Percentiles rank a stretch among this genome's conserved stretches.
phyloP scores from a whole-genome alignment of 2,888 invertebrate species.

The Cylindroiulus punctatus region DNA sequence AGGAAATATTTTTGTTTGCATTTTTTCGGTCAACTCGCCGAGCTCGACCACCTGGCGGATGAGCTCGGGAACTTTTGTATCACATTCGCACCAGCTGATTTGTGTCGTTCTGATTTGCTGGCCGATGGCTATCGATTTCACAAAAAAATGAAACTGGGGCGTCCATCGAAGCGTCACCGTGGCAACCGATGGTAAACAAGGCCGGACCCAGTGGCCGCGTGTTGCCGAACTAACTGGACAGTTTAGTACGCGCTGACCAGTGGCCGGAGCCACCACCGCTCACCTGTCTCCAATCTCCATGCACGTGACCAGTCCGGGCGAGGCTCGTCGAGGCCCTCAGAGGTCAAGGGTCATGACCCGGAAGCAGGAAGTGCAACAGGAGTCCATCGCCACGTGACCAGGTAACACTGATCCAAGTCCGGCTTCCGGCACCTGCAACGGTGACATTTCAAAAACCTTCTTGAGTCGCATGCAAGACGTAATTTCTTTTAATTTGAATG shows the following conservation, averaged over 20 bases:
- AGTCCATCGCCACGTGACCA: background rate
- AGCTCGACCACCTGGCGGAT: background rate
- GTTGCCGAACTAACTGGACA: background rate
- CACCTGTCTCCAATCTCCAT: slow-evolving; percentile 10
- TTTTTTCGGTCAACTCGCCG: too few relatives aligned
- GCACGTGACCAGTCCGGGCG: slow-evolving; percentile 13
- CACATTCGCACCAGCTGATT: too few relatives aligned
- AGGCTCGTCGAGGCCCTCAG: background rate
- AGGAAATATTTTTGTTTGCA: too few relatives aligned
- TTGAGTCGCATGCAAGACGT: too few relatives aligned
- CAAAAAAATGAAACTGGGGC: background rate
- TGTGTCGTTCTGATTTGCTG: background rate
- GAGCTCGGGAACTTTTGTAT: background rate
- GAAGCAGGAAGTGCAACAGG: too few relatives aligned
- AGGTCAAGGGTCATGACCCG: background rate
- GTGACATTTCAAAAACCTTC: too few relatives aligned
- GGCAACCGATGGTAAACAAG: background rate
- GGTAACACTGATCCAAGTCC: background rate
- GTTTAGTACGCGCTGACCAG: background rate
- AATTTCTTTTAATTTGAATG: too few relatives aligned
- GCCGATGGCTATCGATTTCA: slow-evolving; percentile 35
- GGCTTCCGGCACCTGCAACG: too few relatives aligned
- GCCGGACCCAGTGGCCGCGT: background rate
- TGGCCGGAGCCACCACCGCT: background rate
- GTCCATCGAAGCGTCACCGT: background rate